These are phyloP conservation scores for Leucania comma DNA, from an alignment of 2,888 invertebrate genomes.

Conservation along the genomic window DNA sequence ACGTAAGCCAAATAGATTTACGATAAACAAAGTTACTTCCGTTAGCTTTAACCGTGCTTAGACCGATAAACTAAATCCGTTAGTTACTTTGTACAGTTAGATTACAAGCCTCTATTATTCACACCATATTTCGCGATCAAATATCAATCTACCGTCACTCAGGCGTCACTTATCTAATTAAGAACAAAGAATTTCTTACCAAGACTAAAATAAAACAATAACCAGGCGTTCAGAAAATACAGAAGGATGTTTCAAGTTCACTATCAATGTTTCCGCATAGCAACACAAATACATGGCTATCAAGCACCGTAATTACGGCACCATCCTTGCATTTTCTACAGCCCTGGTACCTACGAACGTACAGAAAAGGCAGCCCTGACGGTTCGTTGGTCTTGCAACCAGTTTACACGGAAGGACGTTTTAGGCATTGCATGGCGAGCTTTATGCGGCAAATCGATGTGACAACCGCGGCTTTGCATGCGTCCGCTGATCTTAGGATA, in stretches of 20 bases:
- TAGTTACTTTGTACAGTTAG: constrained; percentile 39
- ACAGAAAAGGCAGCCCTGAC: constrained; percentile 70
- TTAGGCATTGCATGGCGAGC: constrained; percentile 79
- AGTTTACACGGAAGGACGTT: constrained; percentile 86
- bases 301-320: constrained; percentile 49
- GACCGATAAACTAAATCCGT: constrained; percentile 51
- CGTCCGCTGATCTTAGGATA: constrained; percentile 72
- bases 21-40: constrained; percentile 42
- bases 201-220: constrained; percentile 11
- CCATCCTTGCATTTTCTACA: constrained; percentile 42
- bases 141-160: constrained; percentile 48
- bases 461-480: constrained; percentile 80
- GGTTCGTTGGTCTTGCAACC: constrained; percentile 74
- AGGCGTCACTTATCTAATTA: constrained; percentile 46
- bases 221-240: not conserved
- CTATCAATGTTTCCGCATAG: constrained; percentile 33
- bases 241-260: constrained; percentile 15
- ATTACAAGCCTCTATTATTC: constrained; percentile 33
- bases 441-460: constrained; percentile 79
- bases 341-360: constrained; percentile 45
- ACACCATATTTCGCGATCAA: constrained; percentile 52
- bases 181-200: not conserved
- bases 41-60: constrained; percentile 47
- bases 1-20: constrained; percentile 51
- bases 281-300: constrained; percentile 52